Evolutionary conservation across 2,113 vertebrate genomes (phyloP).

Genomic region (Aegithalos caudatus): DNA sequence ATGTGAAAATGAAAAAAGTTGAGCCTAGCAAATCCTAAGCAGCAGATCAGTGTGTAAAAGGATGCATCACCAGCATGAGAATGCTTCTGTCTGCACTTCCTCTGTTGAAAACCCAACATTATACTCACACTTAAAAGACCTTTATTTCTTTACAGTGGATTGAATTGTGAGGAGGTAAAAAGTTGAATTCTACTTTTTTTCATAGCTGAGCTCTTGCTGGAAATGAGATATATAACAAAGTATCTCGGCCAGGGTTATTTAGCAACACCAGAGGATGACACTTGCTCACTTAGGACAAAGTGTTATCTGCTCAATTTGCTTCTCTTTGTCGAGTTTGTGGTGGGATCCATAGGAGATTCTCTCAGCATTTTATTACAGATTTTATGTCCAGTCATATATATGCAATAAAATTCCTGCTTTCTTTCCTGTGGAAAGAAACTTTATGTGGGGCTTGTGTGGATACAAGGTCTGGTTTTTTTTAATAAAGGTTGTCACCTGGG

Average conservation of each 20-base stretch:
- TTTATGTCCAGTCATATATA: background rate
- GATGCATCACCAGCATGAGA: accelerated
- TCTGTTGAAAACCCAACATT: background rate
- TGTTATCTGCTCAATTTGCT: background rate
- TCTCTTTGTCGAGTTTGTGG: background rate
- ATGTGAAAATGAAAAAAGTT: background rate
- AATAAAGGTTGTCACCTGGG: background rate
- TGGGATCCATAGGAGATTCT: background rate
- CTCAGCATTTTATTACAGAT: background rate
- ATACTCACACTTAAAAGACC: background rate
- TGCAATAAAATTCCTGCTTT: background rate
- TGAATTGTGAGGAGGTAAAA: background rate
- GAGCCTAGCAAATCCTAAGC: background rate
- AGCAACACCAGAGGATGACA: background rate
- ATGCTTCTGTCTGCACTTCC: background rate
- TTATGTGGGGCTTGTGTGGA: background rate
- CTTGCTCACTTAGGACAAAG: background rate
- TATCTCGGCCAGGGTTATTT: background rate
- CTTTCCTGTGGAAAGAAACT: too few species aligned
- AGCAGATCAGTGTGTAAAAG: background rate
- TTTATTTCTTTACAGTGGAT: background rate
- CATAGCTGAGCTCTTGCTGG: background rate
- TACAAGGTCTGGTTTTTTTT: background rate
- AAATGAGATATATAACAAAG: background rate
- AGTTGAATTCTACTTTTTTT: background rate